Conservation (phyloP, 1,140 invertebrate species). For the Rhopalosiphum padi region DNA sequence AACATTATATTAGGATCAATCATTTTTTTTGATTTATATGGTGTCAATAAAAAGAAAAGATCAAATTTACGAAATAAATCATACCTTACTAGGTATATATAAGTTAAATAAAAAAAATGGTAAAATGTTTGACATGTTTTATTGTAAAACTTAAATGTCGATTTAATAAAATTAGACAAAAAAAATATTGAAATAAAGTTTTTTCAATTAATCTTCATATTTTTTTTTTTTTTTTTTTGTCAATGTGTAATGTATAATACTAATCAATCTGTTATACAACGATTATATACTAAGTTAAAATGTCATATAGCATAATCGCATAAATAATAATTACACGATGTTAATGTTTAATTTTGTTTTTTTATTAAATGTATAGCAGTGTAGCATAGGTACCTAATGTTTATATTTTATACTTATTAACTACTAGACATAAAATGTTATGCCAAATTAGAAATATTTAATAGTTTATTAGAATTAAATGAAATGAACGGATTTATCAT, state of each 20-base stretch:
- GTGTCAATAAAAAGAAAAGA: background rate
- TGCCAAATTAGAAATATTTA: background rate
- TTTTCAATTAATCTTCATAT: background rate
- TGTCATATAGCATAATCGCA: background rate
- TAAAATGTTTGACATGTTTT: too few species aligned
- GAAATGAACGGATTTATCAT: background rate
- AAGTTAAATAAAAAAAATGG: too few species aligned
- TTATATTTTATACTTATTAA: background rate
- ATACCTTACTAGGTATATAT: too few species aligned
- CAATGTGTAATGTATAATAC: background rate
- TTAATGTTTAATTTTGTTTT: background rate
- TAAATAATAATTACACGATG: background rate
- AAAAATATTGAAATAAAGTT: background rate
- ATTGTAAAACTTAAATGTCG: too few species aligned
- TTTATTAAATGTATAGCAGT: background rate
- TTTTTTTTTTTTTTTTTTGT: background rate
- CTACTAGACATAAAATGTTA: background rate
- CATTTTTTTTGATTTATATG: background rate
- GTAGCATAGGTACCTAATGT: background rate
- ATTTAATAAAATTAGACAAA: background rate
- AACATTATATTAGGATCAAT: background rate
- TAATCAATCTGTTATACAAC: background rate
- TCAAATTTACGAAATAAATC: too few species aligned
- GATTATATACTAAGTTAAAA: background rate
- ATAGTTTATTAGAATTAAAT: background rate